These are phyloP conservation scores for Zoroaster sp. DNA, from an alignment of 53 echinoderm and acorn worm genomes.

Conservation along the genomic window DNA sequence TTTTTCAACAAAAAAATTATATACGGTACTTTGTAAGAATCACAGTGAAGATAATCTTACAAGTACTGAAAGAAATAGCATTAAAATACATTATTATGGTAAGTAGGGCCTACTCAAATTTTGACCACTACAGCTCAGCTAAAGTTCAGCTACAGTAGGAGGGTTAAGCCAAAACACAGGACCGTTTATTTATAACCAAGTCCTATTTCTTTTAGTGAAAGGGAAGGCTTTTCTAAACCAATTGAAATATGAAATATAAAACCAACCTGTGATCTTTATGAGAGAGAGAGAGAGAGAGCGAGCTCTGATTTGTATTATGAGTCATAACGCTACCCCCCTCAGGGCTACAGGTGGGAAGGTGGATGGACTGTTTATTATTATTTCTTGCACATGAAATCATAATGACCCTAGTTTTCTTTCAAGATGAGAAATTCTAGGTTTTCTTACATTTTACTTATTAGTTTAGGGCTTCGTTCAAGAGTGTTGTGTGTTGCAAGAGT, in stretches of 20 bases:
- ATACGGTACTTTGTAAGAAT: too few species aligned
- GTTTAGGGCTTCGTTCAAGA: too few species aligned
- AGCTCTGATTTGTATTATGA: not conserved
- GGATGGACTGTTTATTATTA: not conserved
- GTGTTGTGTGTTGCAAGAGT: not conserved
- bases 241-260: not conserved
- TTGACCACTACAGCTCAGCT: too few species aligned
- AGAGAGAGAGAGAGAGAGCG: not conserved
- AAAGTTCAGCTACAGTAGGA: too few species aligned
- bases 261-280: not conserved
- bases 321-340: not conserved
- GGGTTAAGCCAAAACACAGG: not conserved
- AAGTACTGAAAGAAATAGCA: too few species aligned
- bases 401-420: not conserved
- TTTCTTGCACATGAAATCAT: not conserved
- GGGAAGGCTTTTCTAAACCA: not conserved
- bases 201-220: not conserved
- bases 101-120: too few species aligned
- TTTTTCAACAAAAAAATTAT: too few species aligned
- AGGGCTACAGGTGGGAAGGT: constrained; percentile 13
- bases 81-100: too few species aligned
- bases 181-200: not conserved
- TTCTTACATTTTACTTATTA: not conserved
- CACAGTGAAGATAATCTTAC: too few species aligned
- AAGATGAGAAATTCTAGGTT: not conserved